These are phyloP conservation scores for Oikopleura vanhoeffeni DNA, from an alignment of 23 tunicate genomes.

Conservation along the genomic window DNA sequence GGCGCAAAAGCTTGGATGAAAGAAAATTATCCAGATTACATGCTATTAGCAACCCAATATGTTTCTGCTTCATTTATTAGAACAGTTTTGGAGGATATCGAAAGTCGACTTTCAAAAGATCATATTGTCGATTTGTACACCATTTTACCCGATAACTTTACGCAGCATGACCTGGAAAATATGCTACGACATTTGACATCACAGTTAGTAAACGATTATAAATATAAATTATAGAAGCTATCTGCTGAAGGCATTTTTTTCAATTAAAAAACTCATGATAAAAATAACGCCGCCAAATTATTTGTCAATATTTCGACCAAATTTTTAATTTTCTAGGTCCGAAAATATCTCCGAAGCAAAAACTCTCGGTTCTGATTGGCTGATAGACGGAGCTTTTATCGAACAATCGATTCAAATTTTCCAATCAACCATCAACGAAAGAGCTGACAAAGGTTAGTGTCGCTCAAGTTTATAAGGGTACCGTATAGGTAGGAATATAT, in stretches of 20 bases:
- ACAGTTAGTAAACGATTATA: too few relatives aligned
- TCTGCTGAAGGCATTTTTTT: too few relatives aligned
- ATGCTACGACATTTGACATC: neutral
- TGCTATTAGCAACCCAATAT: neutral
- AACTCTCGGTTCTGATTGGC: neutral
- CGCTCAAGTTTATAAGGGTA: too few relatives aligned
- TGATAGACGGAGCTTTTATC: neutral
- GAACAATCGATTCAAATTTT: neutral
- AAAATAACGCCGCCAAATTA: too few relatives aligned
- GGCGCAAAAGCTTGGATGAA: neutral
- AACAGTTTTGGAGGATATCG: neutral
- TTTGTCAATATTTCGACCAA: too few relatives aligned
- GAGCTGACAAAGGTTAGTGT: conserved; percentile 4
- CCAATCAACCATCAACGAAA: neutral
- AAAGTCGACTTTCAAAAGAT: neutral
- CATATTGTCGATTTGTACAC: conserved; percentile 6
- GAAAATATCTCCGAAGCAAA: neutral
- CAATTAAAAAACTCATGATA: too few relatives aligned
- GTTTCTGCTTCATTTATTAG: neutral
- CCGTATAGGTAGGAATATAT: too few relatives aligned
- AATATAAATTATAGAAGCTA: too few relatives aligned
- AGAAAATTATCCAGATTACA: neutral
- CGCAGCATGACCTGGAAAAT: neutral
- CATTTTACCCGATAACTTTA: neutral
- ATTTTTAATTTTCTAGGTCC: neutral